phyloP scores from a whole-genome alignment of 2,888 invertebrate genomes.

The Caenorhabditis uteleia region DNA sequence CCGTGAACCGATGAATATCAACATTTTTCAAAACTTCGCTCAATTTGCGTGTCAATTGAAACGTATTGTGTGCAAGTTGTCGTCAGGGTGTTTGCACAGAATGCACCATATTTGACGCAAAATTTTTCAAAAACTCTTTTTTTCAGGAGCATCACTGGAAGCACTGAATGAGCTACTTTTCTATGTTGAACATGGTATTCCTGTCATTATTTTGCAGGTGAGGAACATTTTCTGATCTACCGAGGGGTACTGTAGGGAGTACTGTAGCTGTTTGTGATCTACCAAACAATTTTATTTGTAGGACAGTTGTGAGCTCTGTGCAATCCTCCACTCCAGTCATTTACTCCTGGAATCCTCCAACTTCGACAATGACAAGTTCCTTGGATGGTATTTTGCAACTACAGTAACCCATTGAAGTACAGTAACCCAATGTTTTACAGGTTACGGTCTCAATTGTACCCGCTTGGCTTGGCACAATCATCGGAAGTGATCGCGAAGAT shows the following conservation, averaged over 20 bases:
- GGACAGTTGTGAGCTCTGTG: conserved; percentile 65
- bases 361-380: conserved; percentile 57
- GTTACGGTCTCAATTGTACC: conserved; percentile 20
- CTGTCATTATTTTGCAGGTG: conserved; percentile 60
- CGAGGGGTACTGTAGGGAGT: too few relatives aligned
- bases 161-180: conserved; percentile 57
- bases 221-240: too few relatives aligned
- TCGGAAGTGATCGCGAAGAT: conserved; percentile 19
- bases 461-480: conserved; percentile 14
- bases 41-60: background rate
- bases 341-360: conserved; percentile 53
- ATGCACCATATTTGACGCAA: too few relatives aligned
- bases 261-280: background rate
- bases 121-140: conserved; percentile 26
- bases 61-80: background rate
- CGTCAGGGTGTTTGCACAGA: too few relatives aligned
- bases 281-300: conserved; percentile 22
- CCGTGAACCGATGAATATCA: too few relatives aligned
- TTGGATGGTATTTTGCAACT: conserved; percentile 51
- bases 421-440: conserved; percentile 1
- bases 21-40: background rate
- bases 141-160: conserved; percentile 51
- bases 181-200: conserved; percentile 63
- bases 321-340: conserved; percentile 52
- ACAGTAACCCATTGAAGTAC: conserved; percentile 5